Base-by-base conservation (phyloP, 2,888 invertebrate species). In the Drosophila mettleri region DNA sequence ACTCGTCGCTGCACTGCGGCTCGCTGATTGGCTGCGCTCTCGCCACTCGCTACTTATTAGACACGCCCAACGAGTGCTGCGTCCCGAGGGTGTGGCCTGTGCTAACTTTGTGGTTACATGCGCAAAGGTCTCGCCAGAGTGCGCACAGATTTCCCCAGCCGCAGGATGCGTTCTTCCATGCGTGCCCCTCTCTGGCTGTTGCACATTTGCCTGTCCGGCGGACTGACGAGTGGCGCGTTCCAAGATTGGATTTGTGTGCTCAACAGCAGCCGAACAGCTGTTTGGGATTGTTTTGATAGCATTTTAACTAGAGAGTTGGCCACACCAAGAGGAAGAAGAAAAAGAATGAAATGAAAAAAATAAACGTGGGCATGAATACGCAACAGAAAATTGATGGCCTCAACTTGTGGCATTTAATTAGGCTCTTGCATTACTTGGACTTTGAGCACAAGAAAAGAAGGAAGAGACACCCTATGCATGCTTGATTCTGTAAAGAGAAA, bases 61-160 rank as follows among this genome's bases (percentile, higher is more conserved):
- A 64, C 74, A 72, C 86, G 58, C 86, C 86, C 65, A 27, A 45
- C 49, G 53, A 39, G 63, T 39, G 55, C 16, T 59, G 53, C 14
- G 51, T 36, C 3, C 33, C 29, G 36, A 24, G 66, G 89, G 83
- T 49, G 89, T 85, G 79, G 67, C 69, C 43, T 38, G 48, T 20
- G 33, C 41, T 33, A 43, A 20, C 45, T 45, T 33, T 45, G 49
- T 49, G 49, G 39, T 34, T 71, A 66, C 74, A 74, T 88, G 89
- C 89, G 89, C 84, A 76, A 52, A 58, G 60, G 53, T 65, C 84
- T 71, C 62, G 74, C 38, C 24, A 29, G 31, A 53, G 12, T 67
- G 77, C 84, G 84, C 86, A 73, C 59, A 57, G 48, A 70, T 69
- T 87, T 81, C 88, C 70, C 89, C 86, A 69, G 73, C 18, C 45